Conservation (phyloP, 2,113 vertebrate genomes). For the Eulemur macaco region DNA sequence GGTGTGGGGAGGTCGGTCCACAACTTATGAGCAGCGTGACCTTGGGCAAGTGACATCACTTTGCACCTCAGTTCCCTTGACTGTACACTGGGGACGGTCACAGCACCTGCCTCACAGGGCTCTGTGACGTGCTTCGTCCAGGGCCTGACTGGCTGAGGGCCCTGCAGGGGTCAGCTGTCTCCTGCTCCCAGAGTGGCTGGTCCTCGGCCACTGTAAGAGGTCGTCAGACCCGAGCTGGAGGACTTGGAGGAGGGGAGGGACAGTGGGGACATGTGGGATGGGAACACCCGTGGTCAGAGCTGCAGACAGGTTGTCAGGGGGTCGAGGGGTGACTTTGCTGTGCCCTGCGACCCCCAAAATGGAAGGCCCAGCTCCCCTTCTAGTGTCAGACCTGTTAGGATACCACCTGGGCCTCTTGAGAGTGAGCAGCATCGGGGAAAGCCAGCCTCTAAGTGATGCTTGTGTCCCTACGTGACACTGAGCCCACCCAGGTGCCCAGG, state of each 20-base stretch:
- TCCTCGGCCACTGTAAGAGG: neutral
- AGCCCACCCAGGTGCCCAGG: neutral
- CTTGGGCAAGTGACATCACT: neutral
- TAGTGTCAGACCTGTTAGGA: neutral
- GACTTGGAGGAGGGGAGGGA: neutral
- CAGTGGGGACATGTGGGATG: neutral
- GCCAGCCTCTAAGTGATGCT: neutral
- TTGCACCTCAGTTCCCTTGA: neutral
- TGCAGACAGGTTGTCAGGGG: neutral
- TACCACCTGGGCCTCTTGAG: neutral
- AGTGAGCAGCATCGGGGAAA: neutral
- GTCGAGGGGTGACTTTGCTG: neutral
- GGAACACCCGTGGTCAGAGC: neutral
- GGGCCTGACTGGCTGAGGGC: neutral
- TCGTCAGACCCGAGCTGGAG: neutral
- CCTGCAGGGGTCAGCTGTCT: neutral
- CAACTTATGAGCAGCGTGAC: neutral
- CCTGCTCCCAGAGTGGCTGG: neutral
- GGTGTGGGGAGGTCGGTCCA: neutral
- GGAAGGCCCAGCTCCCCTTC: neutral
- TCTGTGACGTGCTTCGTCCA: rapidly evolving
- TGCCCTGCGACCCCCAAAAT: neutral
- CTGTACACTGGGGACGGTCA: neutral
- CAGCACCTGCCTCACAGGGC: neutral
- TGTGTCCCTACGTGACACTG: neutral